A percentile compares a stretch with the other conserved stretches of the same genome.
These are phyloP conservation scores for Noctuana brunneofusca DNA, from an alignment of 2,888 invertebrate species.

Conservation along the genomic window DNA sequence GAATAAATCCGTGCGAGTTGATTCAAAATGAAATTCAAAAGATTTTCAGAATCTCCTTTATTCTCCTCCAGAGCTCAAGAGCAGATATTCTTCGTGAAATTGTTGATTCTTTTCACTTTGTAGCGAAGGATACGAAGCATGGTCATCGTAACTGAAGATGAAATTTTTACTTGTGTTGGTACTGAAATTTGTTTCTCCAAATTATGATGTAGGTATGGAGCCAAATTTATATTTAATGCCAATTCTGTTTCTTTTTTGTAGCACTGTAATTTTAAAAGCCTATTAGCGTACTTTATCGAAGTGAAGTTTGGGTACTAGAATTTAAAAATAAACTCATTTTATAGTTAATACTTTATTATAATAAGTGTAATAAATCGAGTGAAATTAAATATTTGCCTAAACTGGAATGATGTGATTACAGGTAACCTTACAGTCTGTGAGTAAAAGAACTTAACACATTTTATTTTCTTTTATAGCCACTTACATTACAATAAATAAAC, in stretches of 20 bases:
- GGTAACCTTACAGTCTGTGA: slow-evolving; percentile 5
- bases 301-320: neutral
- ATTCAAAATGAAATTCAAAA: slow-evolving; percentile 2
- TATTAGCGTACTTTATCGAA: neutral
- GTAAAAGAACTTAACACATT: slow-evolving; percentile 9
- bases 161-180: neutral
- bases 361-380: slow-evolving; percentile 71
- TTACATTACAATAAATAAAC: neutral
- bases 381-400: slow-evolving; percentile 64
- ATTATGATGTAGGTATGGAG: too few relatives aligned
- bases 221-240: too few relatives aligned
- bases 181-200: too few relatives aligned
- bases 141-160: neutral
- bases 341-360: slow-evolving; percentile 52
- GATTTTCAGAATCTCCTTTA: neutral
- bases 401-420: slow-evolving; percentile 53
- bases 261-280: neutral
- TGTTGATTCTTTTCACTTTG: neutral
- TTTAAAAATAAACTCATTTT: slow-evolving; percentile 23
- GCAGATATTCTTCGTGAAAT: neutral
- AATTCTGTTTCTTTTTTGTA: neutral
- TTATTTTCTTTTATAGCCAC: neutral
- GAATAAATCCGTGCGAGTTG: neutral
- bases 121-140: neutral
- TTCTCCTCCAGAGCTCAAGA: neutral